Conservation (phyloP, 2,797 vertebrate genomes). For the Ctenopoma multispine region DNA sequence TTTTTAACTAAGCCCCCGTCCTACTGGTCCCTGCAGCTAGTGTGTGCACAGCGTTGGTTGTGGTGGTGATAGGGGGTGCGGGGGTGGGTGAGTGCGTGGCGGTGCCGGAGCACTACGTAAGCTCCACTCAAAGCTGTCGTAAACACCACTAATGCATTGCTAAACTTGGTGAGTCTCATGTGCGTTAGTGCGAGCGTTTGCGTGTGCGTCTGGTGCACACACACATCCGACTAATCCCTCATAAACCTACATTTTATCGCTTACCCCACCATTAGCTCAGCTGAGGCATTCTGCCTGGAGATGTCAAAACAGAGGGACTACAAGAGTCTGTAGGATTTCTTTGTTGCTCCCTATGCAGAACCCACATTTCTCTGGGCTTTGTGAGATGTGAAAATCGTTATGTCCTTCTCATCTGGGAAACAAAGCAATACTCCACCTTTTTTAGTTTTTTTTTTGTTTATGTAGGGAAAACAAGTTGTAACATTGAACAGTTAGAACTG, state of each 20-base stretch:
- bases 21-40: conserved; percentile 40
- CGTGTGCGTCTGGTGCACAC: conserved; percentile 36
- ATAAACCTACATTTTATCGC: conserved; percentile 86
- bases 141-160: conserved; percentile 86
- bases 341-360: conserved; percentile 62
- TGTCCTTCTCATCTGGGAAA: conserved; percentile 69
- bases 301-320: conserved; percentile 77
- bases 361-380: conserved; percentile 68
- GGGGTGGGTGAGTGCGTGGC: background rate
- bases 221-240: conserved; percentile 79
- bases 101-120: conserved; percentile 66
- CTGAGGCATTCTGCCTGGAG: conserved; percentile 75
- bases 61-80: background rate
- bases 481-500: conserved; percentile 65
- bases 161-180: conserved; percentile 83
- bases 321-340: conserved; percentile 63
- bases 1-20: conserved; percentile 65
- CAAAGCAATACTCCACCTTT: conserved; percentile 58
- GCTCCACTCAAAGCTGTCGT: conserved; percentile 83
- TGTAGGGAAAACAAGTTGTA: conserved; percentile 62
- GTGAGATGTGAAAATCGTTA: conserved; percentile 70
- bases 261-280: conserved; percentile 79
- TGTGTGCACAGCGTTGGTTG: conserved; percentile 21
- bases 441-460: conserved; percentile 13
- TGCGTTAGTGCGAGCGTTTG: conserved; percentile 18